Conservation (phyloP, 2,888 invertebrate species). For the Nineta flava region DNA sequence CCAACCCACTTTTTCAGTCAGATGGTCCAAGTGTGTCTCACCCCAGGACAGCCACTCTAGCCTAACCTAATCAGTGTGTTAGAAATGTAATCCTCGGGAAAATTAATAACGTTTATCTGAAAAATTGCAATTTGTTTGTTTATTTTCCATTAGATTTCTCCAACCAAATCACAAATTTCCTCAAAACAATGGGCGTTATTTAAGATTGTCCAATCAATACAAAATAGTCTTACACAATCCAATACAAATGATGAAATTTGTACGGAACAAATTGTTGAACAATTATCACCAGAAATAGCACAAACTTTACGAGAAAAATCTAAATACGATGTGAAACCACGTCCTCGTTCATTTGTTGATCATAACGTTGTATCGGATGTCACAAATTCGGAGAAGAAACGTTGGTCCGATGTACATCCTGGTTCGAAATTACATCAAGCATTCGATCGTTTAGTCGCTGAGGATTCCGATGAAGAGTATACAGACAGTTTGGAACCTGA, state of each 20-base stretch:
- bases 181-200: constrained; percentile 40
- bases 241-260: constrained; percentile 15
- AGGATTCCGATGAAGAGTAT: constrained; percentile 53
- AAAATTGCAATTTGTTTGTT: not conserved
- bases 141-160: constrained; percentile 28
- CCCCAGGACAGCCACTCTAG: no score
- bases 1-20: no score
- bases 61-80: no score
- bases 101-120: no score
- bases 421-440: constrained; percentile 56
- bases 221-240: constrained; percentile 29
- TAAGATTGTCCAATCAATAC: constrained; percentile 40
- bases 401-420: constrained; percentile 58
- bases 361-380: constrained; percentile 29
- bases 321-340: constrained; percentile 32
- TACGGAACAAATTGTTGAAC: constrained; percentile 20
- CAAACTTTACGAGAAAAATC: constrained; percentile 22
- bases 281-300: constrained; percentile 22
- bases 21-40: no score
- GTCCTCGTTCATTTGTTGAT: constrained; percentile 58
- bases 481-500: constrained; percentile 57
- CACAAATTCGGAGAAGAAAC: constrained; percentile 34
- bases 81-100: no score
- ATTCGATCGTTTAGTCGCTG: constrained; percentile 48
- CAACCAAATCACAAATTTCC: constrained; percentile 32